Conservation (phyloP, 2,113 vertebrate genomes). For the Psophia crepitans region DNA sequence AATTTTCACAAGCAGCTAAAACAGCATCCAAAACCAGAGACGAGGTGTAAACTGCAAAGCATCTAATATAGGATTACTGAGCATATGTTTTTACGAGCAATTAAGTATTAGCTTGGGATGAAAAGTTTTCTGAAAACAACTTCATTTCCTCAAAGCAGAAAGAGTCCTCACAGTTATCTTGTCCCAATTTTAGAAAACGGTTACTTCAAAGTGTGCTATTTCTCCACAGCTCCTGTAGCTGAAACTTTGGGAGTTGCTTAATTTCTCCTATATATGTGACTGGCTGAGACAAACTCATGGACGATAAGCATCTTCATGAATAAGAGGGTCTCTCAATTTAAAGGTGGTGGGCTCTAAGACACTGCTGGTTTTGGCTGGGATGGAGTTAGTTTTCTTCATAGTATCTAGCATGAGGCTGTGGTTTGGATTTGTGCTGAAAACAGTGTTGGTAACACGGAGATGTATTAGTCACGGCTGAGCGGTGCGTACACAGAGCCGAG, state of each 20-base stretch:
- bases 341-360: background rate
- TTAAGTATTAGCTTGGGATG: background rate
- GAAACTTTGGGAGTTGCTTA: background rate
- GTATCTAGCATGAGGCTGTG: too few relatives aligned
- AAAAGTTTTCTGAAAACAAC: conserved; percentile 20
- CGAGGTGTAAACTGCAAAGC: background rate
- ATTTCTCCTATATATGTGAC: background rate
- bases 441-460: too few relatives aligned
- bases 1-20: background rate
- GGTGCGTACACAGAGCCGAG: too few relatives aligned
- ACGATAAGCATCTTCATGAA: background rate
- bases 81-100: conserved; percentile 13
- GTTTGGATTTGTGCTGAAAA: too few relatives aligned
- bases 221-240: background rate
- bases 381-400: too few relatives aligned
- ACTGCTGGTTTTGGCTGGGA: too few relatives aligned
- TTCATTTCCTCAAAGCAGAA: background rate
- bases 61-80: background rate
- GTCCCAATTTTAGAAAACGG: background rate
- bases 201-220: background rate
- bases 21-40: background rate
- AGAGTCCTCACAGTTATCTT: background rate
- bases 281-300: background rate
- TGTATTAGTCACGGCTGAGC: too few relatives aligned
- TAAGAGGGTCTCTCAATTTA: background rate